phyloP scores from a whole-genome alignment of 1,140 invertebrate genomes.

The Venustaconcha ellipsiformis region DNA sequence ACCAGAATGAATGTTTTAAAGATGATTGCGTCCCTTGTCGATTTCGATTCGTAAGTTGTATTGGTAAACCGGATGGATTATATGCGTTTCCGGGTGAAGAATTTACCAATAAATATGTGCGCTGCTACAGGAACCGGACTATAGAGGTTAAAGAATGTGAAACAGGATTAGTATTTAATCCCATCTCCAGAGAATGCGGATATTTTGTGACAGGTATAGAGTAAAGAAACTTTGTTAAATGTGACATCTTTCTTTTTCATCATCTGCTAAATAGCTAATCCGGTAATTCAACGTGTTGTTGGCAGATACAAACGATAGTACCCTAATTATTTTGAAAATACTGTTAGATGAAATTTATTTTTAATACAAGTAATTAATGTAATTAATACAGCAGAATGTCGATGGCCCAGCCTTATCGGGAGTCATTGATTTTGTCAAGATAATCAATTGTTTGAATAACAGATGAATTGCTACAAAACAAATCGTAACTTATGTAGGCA shows the following conservation, averaged over 20 bases:
- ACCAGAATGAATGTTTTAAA: slow-evolving; percentile 15
- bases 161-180: slow-evolving; percentile 24
- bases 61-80: slow-evolving; percentile 25
- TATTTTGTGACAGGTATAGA: slow-evolving; percentile 1
- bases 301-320: slow-evolving; percentile 14
- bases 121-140: slow-evolving; percentile 25
- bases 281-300: not conserved
- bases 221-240: not conserved
- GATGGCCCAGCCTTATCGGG: not conserved
- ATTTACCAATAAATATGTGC: slow-evolving; percentile 23
- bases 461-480: too few relatives aligned
- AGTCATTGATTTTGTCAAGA: too few relatives aligned
- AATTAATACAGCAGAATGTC: not conserved
- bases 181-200: slow-evolving; percentile 13
- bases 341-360: not conserved
- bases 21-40: slow-evolving; percentile 20
- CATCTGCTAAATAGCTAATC: not conserved
- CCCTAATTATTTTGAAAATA: not conserved
- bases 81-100: slow-evolving; percentile 2
- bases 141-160: slow-evolving; percentile 21
- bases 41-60: slow-evolving; percentile 18
- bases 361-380: not conserved
- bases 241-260: not conserved
- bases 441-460: too few relatives aligned
- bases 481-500: too few relatives aligned